phyloP scores from a whole-genome alignment of 2,888 invertebrate species.

The Troilus luridus region DNA sequence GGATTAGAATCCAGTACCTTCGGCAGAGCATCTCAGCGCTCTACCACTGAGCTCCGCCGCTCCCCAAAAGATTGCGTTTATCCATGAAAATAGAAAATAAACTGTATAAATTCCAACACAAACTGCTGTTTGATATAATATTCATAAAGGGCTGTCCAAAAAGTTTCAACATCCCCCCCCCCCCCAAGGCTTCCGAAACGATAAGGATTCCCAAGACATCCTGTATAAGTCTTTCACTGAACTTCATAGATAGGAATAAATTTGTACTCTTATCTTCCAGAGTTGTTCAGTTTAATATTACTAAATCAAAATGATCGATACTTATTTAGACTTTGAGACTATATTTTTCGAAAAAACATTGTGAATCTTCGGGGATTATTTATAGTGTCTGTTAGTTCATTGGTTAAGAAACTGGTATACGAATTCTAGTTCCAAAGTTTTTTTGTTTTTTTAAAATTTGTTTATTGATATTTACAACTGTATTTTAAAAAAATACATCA shows the following conservation, averaged over 20 bases:
- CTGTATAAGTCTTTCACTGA: conserved; percentile 22
- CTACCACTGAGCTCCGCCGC: no score
- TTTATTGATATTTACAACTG: no score
- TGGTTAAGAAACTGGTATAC: no score
- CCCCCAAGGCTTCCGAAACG: background rate
- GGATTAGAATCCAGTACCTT: no score
- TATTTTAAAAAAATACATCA: no score
- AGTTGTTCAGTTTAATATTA: background rate
- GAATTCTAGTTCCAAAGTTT: no score
- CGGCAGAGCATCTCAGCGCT: no score
- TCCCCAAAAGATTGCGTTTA: background rate
- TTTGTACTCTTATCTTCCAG: background rate
- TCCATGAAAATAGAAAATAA: background rate
- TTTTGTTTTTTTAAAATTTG: no score
- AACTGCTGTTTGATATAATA: background rate
- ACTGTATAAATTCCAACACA: background rate
- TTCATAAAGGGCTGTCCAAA: background rate
- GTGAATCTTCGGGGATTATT: background rate
- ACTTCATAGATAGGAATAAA: conserved; percentile 29
- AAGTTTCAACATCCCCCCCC: background rate
- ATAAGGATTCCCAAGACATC: conserved; percentile 11
- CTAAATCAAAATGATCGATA: conserved; percentile 13
- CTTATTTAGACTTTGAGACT: background rate
- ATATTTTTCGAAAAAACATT: background rate
- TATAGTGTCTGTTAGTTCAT: background rate